Percentiles rank a stretch among this genome's conserved stretches.
These are phyloP conservation scores for Enteromius radiatus DNA, from an alignment of 2,797 vertebrate species.

Conservation along the genomic window DNA sequence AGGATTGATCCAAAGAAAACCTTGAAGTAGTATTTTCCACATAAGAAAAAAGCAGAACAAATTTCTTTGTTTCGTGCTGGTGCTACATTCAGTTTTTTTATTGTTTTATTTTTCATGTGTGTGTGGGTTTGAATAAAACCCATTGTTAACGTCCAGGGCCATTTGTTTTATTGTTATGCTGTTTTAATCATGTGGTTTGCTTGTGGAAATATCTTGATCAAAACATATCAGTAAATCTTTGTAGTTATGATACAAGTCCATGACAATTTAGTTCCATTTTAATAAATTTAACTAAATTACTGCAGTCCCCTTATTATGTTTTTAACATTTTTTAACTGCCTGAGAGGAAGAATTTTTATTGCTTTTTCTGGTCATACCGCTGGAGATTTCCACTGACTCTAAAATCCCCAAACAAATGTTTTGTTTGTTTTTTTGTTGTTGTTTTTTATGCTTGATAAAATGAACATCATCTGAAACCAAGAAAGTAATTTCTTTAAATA, in stretches of 20 bases:
- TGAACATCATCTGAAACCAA: slow-evolving; percentile 53
- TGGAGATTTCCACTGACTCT: slow-evolving; percentile 16
- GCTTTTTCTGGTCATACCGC: slow-evolving; percentile 24
- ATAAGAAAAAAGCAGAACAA: slow-evolving; percentile 68
- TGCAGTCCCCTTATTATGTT: slow-evolving; percentile 24
- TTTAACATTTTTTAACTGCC: slow-evolving; percentile 16
- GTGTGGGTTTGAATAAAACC: slow-evolving; percentile 62
- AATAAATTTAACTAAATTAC: slow-evolving; percentile 3
- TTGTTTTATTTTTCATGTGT: slow-evolving; percentile 64
- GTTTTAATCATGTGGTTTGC: slow-evolving; percentile 63
- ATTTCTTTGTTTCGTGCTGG: slow-evolving; percentile 83
- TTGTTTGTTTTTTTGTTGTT: no score
- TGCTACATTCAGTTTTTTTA: slow-evolving; percentile 81
- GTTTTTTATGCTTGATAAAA: slow-evolving; percentile 66
- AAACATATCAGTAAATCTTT: slow-evolving; percentile 64
- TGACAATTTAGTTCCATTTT: slow-evolving; percentile 18
- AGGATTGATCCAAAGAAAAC: slow-evolving; percentile 73
- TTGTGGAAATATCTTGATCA: slow-evolving; percentile 72
- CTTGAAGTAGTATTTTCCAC: slow-evolving; percentile 71
- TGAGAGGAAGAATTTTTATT: slow-evolving; percentile 25
- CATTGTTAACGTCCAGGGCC: slow-evolving; percentile 65
- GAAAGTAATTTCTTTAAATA: slow-evolving; percentile 52
- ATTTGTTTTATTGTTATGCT: slow-evolving; percentile 42
- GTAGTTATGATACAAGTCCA: slow-evolving; percentile 50
- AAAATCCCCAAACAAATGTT: slow-evolving; percentile 58